These are phyloP conservation scores for Heteromurus nitidus DNA, from an alignment of 2,888 invertebrate species.

Conservation along the genomic window DNA sequence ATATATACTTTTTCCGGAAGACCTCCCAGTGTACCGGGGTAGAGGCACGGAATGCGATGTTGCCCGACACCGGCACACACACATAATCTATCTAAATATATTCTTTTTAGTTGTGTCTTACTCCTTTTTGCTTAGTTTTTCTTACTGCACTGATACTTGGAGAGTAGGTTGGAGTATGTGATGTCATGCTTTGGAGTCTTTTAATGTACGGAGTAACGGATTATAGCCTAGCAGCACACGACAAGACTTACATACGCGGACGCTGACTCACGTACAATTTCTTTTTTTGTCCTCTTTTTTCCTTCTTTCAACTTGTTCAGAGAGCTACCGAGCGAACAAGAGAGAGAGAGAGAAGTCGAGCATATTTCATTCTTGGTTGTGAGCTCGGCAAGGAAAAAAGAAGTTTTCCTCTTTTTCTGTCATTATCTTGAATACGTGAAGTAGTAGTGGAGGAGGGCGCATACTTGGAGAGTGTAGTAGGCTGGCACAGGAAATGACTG, in stretches of 20 bases:
- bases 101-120: not conserved
- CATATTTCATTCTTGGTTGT: slow-evolving; percentile 33
- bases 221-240: too few relatives aligned
- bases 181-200: slow-evolving; percentile 13
- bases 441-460: not conserved
- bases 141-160: not conserved
- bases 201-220: slow-evolving; percentile 7
- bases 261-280: slow-evolving; percentile 18
- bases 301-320: too few relatives aligned
- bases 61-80: not conserved
- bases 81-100: slow-evolving; percentile 1
- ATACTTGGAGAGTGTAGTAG: slow-evolving; percentile 16
- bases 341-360: slow-evolving; percentile 11
- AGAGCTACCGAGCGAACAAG: too few relatives aligned
- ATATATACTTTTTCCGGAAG: not conserved
- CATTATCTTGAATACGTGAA: slow-evolving; percentile 18
- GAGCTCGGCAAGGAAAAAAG: slow-evolving; percentile 8
- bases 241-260: not conserved
- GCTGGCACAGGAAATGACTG: slow-evolving; percentile 58
- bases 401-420: slow-evolving; percentile 22
- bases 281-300: slow-evolving; percentile 27
- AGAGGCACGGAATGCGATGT: not conserved
- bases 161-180: not conserved
- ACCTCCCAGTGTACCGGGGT: too few relatives aligned
- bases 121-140: not conserved